A percentile compares a stretch with the other conserved stretches of the same genome.
Conservation (phyloP, 2,888 invertebrate species). For the Latrodectus hesperus region DNA sequence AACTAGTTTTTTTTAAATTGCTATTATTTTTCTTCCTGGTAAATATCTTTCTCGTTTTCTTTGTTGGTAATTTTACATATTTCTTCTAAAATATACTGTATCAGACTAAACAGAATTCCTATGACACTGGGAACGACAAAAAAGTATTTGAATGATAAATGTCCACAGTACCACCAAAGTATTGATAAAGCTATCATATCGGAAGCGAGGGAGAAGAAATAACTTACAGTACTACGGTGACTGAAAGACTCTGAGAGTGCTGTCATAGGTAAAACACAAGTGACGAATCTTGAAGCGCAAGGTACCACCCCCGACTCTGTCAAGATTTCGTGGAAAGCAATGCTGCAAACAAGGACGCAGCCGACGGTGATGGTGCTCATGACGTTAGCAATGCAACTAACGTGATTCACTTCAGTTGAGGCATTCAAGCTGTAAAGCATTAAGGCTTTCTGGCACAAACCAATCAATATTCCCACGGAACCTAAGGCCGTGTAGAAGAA, state of each 20-base stretch:
- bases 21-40: too few relatives aligned
- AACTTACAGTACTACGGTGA: neutral
- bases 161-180: constrained; percentile 34
- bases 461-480: neutral
- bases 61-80: neutral
- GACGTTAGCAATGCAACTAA: neutral
- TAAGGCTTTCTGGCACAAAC: constrained; percentile 5
- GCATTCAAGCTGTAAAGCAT: neutral
- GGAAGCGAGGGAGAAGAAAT: neutral
- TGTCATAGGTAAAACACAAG: constrained; percentile 33
- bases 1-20: too few relatives aligned
- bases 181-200: constrained; percentile 4
- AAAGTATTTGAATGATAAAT: constrained; percentile 42
- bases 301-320: neutral
- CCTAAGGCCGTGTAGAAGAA: constrained; percentile 8
- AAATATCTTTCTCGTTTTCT: too few relatives aligned
- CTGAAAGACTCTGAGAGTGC: constrained; percentile 26
- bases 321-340: constrained; percentile 25
- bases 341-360: constrained; percentile 9
- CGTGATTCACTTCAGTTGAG: neutral
- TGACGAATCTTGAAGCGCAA: constrained; percentile 22
- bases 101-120: constrained; percentile 15
- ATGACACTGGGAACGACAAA: constrained; percentile 36
- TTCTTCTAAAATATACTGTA: constrained; percentile 17
- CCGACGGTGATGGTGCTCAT: constrained; percentile 1